Percentiles rank a stretch among this genome's conserved stretches.
Conservation (phyloP, 2,113 vertebrate genomes). For the Sigmodon hispidus region DNA sequence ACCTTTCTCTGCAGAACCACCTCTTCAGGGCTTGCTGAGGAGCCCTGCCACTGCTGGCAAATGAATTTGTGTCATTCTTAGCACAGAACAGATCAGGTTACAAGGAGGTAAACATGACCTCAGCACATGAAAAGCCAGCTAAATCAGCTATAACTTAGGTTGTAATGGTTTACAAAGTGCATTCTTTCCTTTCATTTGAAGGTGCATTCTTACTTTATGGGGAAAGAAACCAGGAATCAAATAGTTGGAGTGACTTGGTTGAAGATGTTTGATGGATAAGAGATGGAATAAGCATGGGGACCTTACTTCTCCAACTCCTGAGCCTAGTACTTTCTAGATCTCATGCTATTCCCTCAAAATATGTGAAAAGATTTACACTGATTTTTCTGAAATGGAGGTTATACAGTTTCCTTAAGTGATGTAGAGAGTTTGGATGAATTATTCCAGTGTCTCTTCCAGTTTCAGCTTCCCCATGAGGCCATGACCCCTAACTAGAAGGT, state of each 20-base stretch:
- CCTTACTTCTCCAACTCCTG: background rate
- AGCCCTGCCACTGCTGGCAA: background rate
- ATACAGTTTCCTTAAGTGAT: background rate
- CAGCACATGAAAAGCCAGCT: background rate
- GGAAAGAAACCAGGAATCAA: background rate
- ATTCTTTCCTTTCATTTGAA: slow-evolving; percentile 17
- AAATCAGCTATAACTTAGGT: background rate
- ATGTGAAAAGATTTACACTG: background rate
- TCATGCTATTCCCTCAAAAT: background rate
- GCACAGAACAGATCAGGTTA: slow-evolving; percentile 36
- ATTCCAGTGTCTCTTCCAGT: background rate
- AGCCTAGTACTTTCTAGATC: background rate
- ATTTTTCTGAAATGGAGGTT: background rate
- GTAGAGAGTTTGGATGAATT: background rate
- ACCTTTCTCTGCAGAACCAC: background rate
- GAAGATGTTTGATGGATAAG: background rate
- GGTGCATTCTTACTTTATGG: background rate
- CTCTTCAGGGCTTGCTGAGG: background rate
- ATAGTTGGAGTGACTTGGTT: background rate
- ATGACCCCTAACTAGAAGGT: background rate
- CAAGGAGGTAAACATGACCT: background rate
- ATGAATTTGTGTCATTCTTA: background rate
- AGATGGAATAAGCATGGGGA: background rate
- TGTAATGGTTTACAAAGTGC: background rate
- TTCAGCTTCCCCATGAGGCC: background rate